These are phyloP conservation scores for Danio albolineatus DNA, from an alignment of 2,797 vertebrate genomes.

Conservation along the genomic window DNA sequence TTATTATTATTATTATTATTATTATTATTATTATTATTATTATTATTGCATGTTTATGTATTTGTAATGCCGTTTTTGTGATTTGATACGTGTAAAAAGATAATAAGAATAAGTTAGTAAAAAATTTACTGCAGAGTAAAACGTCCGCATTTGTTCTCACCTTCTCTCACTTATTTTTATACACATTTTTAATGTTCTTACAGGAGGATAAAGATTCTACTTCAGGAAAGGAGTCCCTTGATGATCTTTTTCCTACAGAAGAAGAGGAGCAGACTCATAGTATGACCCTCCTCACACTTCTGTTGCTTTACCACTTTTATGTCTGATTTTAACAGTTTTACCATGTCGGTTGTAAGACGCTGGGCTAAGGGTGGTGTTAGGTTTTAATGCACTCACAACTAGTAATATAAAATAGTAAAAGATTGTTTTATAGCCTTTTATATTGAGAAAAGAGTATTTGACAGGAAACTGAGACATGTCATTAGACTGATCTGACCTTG, in stretches of 20 bases:
- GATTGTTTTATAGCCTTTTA: not conserved
- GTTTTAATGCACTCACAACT: not conserved
- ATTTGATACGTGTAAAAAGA: too few species aligned
- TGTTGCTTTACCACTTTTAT: not conserved
- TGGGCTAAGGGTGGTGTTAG: not conserved
- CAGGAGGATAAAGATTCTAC: constrained; percentile 74
- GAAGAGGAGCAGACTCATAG: constrained; percentile 83
- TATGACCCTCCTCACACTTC: constrained; percentile 58
- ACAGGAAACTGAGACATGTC: not conserved
- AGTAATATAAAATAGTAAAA: not conserved
- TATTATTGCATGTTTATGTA: too few species aligned
- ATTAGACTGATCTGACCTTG: not conserved
- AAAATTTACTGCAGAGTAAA: too few species aligned
- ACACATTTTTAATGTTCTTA: constrained; percentile 45
- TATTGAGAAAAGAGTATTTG: not conserved
- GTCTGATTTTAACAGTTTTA: not conserved
- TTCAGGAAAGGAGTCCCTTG: constrained; percentile 77
- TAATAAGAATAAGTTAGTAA: too few species aligned
- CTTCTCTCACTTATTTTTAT: not conserved
- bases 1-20: too few species aligned
- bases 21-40: too few species aligned
- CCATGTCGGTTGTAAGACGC: not conserved
- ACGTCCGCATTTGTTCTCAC: too few species aligned
- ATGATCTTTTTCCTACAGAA: constrained; percentile 84
- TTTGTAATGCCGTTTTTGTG: too few species aligned